Percentiles rank a stretch among this genome's conserved stretches.
These are phyloP conservation scores for Urocynchramus pylzowi DNA, from an alignment of 2,113 vertebrate species.

Conservation along the genomic window DNA sequence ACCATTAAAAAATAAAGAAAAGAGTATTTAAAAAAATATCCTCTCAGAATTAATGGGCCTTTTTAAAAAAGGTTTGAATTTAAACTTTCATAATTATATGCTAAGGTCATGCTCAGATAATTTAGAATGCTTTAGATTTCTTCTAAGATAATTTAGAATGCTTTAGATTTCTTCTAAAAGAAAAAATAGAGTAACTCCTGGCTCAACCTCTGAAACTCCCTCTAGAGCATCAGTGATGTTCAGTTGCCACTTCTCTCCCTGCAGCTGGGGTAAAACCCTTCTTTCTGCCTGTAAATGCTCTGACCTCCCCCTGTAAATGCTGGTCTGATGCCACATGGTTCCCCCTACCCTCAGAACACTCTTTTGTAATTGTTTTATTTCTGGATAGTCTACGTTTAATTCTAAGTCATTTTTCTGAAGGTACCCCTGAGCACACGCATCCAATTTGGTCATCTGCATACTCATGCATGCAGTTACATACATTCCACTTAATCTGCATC, in stretches of 20 bases:
- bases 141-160: background rate
- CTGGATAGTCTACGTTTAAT: constrained; percentile 46
- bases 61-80: background rate
- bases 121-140: background rate
- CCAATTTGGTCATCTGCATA: constrained; percentile 13
- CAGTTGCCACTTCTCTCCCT: background rate
- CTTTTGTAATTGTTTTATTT: constrained; percentile 56
- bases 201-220: background rate
- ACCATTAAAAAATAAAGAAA: background rate
- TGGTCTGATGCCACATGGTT: background rate
- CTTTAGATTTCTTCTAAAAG: background rate
- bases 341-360: background rate
- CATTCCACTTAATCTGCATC: background rate
- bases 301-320: background rate
- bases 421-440: background rate
- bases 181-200: background rate
- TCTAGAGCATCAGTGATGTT: background rate
- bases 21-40: background rate
- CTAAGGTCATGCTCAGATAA: background rate
- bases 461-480: background rate
- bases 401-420: constrained; percentile 48
- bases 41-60: background rate
- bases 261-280: background rate
- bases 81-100: background rate
- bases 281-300: background rate